phyloP scores from a whole-genome alignment of 2,888 invertebrate genomes.

The Chaitophorus viminalis region DNA sequence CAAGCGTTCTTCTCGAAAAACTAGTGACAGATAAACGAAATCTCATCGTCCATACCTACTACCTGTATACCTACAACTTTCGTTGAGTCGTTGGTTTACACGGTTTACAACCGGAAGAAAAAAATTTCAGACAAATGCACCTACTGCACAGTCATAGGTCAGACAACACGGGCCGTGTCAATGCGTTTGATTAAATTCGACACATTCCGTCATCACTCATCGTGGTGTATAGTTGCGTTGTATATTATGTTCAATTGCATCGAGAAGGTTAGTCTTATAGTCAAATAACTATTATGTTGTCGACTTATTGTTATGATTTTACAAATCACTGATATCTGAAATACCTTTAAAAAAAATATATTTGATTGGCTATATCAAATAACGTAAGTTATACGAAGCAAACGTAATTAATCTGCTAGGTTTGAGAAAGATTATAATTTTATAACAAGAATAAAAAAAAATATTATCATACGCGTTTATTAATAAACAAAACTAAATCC shows the following conservation, averaged over 20 bases:
- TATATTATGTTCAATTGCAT: not conserved
- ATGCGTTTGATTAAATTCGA: not conserved
- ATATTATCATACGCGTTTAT: too few species aligned
- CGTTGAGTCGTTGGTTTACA: not conserved
- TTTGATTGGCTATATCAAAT: too few species aligned
- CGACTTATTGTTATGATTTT: not conserved
- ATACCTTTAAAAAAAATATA: too few species aligned
- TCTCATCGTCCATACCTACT: too few species aligned
- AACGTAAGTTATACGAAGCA: not conserved
- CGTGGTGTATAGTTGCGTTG: not conserved
- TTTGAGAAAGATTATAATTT: too few species aligned
- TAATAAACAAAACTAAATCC: too few species aligned
- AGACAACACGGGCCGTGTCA: not conserved
- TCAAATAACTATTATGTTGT: not conserved
- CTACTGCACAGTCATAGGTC: slow-evolving; percentile 2
- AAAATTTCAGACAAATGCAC: not conserved
- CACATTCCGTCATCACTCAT: not conserved
- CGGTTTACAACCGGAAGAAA: not conserved
- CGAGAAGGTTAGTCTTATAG: not conserved
- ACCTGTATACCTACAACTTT: not conserved
- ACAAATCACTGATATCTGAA: too few species aligned
- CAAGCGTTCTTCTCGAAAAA: not conserved
- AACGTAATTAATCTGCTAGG: too few species aligned
- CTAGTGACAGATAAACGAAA: too few species aligned
- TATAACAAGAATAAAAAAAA: too few species aligned